Percentiles rank a stretch among this genome's conserved stretches.
Evolutionary conservation across 37 sponge, comb jelly and placozoan species (phyloP).

Genomic region (Halichondria panicea): DNA sequence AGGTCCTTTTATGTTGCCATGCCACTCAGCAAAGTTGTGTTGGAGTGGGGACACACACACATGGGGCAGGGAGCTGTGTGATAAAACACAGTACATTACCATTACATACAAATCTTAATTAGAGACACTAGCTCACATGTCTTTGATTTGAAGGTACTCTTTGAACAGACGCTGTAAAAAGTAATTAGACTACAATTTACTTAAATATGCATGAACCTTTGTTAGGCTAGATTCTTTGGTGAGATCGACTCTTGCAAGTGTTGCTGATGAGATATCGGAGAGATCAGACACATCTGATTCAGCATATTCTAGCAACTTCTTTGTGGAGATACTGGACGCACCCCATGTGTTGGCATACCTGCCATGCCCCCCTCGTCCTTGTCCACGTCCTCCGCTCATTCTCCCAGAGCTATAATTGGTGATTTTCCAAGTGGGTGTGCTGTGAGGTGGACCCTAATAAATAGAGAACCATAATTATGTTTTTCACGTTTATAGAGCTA

Average conservation of each 20-base stretch:
- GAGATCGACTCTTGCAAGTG: background rate
- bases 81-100: background rate
- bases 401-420: background rate
- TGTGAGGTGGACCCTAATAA: background rate
- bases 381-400: background rate
- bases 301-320: background rate
- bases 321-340: no score
- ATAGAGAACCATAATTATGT: no score
- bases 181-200: background rate
- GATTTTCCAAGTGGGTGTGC: background rate
- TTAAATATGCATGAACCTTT: conserved; percentile 16
- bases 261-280: conserved; percentile 12
- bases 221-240: conserved; percentile 19
- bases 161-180: conserved; percentile 44
- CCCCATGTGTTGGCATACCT: background rate
- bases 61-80: conserved; percentile 28
- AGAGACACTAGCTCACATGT: conserved; percentile 13
- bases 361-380: background rate
- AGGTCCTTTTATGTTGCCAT: conserved; percentile 62
- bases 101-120: background rate
- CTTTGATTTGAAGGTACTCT: conserved; percentile 49
- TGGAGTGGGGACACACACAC: conserved; percentile 57
- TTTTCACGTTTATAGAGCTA: no score
- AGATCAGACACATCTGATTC: conserved; percentile 33
- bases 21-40: conserved; percentile 59